phyloP scores from a whole-genome alignment of 2,888 invertebrate species.

The Agonopterix subpropinquella region DNA sequence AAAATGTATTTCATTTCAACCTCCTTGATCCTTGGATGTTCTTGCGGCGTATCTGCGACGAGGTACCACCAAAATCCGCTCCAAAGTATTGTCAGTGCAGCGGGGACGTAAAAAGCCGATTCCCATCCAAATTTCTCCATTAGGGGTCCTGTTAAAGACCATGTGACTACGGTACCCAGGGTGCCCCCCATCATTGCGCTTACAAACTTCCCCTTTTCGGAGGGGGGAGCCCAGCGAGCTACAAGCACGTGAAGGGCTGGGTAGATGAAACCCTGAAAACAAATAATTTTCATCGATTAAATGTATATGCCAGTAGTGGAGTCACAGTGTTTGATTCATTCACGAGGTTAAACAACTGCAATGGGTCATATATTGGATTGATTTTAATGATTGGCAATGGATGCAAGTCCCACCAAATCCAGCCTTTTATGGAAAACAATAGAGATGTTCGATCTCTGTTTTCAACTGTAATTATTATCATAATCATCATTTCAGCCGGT shows the following conservation, averaged over 20 bases:
- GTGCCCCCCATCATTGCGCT: conserved; percentile 84
- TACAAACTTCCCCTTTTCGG: conserved; percentile 84
- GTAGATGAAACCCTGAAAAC: conserved; percentile 75
- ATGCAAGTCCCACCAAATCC: too few relatives aligned
- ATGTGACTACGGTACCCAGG: conserved; percentile 81
- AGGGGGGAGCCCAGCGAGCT: conserved; percentile 83
- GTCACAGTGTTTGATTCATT: too few relatives aligned
- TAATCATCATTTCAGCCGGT: too few relatives aligned
- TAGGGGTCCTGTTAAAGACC: conserved; percentile 79
- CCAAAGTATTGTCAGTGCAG: conserved; percentile 72
- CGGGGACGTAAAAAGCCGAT: conserved; percentile 80
- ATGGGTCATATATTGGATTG: too few relatives aligned
- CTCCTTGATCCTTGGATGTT: conserved; percentile 77
- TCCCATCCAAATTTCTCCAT: conserved; percentile 80
- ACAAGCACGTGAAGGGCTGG: conserved; percentile 80
- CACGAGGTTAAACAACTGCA: too few relatives aligned
- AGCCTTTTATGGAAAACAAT: too few relatives aligned
- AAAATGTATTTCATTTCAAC: conserved; percentile 79
- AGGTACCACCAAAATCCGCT: conserved; percentile 77
- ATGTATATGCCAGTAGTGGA: not conserved
- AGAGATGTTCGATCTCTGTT: too few relatives aligned
- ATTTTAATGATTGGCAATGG: too few relatives aligned
- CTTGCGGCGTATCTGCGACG: conserved; percentile 78
- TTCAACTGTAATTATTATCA: too few relatives aligned
- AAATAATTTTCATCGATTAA: not conserved